Conservation (phyloP, 2,113 vertebrate species). For the Notiomystis cincta region DNA sequence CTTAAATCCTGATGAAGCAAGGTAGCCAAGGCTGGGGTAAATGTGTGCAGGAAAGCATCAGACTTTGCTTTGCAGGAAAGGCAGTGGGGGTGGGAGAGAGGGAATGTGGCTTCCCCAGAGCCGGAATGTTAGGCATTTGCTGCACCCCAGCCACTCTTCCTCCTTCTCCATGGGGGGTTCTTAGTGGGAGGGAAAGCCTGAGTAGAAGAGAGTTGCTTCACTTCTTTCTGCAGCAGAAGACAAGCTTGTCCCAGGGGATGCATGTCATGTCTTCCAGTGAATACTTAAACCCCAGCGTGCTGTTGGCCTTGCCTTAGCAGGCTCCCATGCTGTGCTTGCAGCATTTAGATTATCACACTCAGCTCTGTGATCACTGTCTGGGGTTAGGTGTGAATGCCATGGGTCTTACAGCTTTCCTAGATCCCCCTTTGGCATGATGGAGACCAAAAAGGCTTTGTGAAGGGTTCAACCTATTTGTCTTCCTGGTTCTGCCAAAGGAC, state of each 20-base stretch:
- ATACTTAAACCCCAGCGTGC: not conserved
- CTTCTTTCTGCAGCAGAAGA: not conserved
- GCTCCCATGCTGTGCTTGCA: not conserved
- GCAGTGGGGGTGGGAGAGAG: not conserved
- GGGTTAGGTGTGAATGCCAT: not conserved
- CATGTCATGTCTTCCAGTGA: not conserved
- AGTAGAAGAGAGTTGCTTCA: slow-evolving; percentile 22
- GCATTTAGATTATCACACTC: not conserved
- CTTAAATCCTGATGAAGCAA: not conserved
- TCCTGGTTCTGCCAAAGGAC: not conserved
- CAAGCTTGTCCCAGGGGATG: not conserved
- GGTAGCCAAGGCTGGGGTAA: not conserved
- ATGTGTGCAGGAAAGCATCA: not conserved
- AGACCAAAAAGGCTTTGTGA: not conserved
- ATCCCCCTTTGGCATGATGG: not conserved
- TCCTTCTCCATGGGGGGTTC: slow-evolving; percentile 20
- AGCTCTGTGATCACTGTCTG: not conserved
- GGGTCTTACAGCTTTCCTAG: not conserved
- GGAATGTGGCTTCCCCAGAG: not conserved
- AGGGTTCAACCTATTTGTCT: not conserved
- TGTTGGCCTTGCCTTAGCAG: not conserved
- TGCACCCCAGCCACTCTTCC: slow-evolving; percentile 31
- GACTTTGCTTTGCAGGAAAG: slow-evolving; percentile 1
- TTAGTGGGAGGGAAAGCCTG: not conserved
- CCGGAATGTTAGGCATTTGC: slow-evolving; percentile 43